Evolutionary conservation across 2,888 invertebrate species (phyloP).

Genomic region (Lepetodrilus schrolli): DNA sequence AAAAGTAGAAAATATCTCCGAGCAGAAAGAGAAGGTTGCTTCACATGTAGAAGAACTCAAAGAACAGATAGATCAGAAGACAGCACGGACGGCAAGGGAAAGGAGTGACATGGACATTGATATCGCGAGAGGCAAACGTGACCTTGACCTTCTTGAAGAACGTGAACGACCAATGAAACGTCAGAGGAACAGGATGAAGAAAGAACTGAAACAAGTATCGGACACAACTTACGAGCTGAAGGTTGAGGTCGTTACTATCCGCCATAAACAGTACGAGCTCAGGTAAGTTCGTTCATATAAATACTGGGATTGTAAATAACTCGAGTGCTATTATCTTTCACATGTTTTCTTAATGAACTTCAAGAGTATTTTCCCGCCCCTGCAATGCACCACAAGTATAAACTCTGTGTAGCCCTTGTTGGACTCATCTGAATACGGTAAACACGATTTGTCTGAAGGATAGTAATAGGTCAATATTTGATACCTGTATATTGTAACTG

Average conservation of each 20-base stretch:
- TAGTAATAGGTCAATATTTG: too few relatives aligned
- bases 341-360: too few relatives aligned
- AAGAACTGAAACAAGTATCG: conserved; percentile 50
- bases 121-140: conserved; percentile 44
- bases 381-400: too few relatives aligned
- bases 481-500: too few relatives aligned
- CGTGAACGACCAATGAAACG: conserved; percentile 40
- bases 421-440: too few relatives aligned
- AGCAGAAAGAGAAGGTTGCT: conserved; percentile 48
- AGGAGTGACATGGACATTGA: conserved; percentile 44
- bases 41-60: conserved; percentile 50
- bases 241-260: conserved; percentile 55
- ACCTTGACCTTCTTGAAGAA: conserved; percentile 52
- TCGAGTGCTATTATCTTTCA: too few relatives aligned
- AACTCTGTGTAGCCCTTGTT: too few relatives aligned
- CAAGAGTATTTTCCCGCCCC: too few relatives aligned
- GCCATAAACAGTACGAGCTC: conserved; percentile 53
- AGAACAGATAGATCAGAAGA: conserved; percentile 33
- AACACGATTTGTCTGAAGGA: too few relatives aligned
- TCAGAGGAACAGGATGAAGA: conserved; percentile 49
- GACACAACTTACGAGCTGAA: conserved; percentile 61
- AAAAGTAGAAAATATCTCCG: conserved; percentile 50
- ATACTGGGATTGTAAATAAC: too few relatives aligned
- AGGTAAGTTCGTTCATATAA: conserved; percentile 34
- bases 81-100: conserved; percentile 48